A percentile compares a stretch with the other conserved stretches of the same genome.
Conservation (phyloP, 2,888 invertebrate genomes). For the Phyllotreta cruciferae region DNA sequence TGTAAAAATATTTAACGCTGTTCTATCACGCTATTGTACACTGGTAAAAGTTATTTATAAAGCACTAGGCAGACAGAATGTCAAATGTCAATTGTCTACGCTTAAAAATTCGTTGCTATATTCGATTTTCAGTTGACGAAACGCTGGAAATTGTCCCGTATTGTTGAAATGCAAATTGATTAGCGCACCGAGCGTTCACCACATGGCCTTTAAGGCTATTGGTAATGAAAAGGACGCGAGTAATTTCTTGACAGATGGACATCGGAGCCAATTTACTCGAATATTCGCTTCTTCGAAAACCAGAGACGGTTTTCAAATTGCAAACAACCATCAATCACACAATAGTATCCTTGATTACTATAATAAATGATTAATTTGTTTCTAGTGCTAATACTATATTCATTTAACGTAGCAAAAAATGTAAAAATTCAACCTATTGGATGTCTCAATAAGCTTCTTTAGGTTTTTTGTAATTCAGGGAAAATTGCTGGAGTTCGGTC, state of each 20-base stretch:
- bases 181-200: constrained; percentile 20
- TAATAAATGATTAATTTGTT: neutral
- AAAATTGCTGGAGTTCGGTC: neutral
- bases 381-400: too few species aligned
- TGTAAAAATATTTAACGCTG: too few species aligned
- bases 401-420: too few species aligned
- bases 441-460: too few species aligned
- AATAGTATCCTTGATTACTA: neutral
- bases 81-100: too few species aligned
- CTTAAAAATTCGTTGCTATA: too few species aligned
- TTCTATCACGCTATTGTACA: too few species aligned
- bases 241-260: constrained; percentile 32
- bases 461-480: neutral
- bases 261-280: constrained; percentile 27
- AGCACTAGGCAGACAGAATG: too few species aligned
- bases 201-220: constrained; percentile 21
- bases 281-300: constrained; percentile 1
- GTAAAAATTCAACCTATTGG: too few species aligned
- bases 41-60: too few species aligned
- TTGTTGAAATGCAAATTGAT: constrained; percentile 26
- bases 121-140: too few species aligned
- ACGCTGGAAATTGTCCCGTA: neutral
- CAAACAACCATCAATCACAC: neutral
- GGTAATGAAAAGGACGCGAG: neutral
- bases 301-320: constrained; percentile 1